Base-by-base conservation (phyloP, 2,888 invertebrate species). In the Oligia fasciuncula region DNA sequence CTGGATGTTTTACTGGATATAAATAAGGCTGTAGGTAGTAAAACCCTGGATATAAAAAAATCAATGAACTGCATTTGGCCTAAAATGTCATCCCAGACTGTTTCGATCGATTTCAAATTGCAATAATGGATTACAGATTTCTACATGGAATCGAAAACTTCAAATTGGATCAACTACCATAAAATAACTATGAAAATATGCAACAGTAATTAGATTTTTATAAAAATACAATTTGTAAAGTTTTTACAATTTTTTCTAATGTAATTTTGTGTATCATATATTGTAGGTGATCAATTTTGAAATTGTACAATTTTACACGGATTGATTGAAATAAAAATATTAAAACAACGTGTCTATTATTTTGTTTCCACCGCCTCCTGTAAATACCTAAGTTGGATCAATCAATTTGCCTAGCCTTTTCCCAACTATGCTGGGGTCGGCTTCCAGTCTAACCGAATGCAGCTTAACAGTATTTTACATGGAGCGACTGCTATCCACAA, bases 241-340 rank as follows among this genome's bases (percentile, higher is more conserved):
- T 78, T 71, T 90, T 90, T 91, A 88, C 87, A 87, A 84, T 57
- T 87, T 89, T 90, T 90, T 88, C 73, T 90, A 88, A 85, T 82
- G 85, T 81, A 87, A 88, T 85, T 85, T 90, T 88, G 90, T 90
- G 89, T 90, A 90, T 82, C 87, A 88, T 91, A 91, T 89, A 87
- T 90, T 87, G 84, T 90, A 91, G 91, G 89, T 91, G 88, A 93
- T 91, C 92, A 91, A 94, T 95, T 96, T 96, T 93, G 94, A 94
- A 93, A 92, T 92, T 96, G 96, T 96, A 96, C 95, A 96, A 95
- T 95, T 96, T 96, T 96, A 96, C 95, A 96, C 92, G 86, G 92
- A 93, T 93, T 92, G 91, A 93, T 91, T 93, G 90, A 90, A 95
- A 88, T 88, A 85, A 89, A 89, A 88, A 73, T 81, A 71, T 91